Evolutionary conservation across 2,113 vertebrate genomes (phyloP).

Genomic region (Sminthopsis crassicaudata): DNA sequence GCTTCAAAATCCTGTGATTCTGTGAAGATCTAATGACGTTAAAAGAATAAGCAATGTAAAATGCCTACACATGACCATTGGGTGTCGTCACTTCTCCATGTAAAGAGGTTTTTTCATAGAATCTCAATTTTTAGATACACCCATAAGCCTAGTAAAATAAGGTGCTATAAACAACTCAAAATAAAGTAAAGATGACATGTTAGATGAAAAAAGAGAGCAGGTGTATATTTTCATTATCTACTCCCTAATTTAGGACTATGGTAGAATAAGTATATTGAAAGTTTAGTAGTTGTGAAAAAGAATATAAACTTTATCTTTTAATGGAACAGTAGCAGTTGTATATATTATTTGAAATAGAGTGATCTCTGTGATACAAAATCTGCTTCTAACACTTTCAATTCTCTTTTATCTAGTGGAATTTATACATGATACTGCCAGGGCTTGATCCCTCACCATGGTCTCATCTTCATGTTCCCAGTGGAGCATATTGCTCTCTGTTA

Average conservation of each 20-base stretch:
- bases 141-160: neutral
- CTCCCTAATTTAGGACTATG: neutral
- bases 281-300: constrained; percentile 37
- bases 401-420: neutral
- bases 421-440: neutral
- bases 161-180: neutral
- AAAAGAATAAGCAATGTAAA: constrained; percentile 11
- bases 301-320: constrained; percentile 8
- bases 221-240: constrained; percentile 35
- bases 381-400: neutral
- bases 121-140: neutral
- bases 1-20: neutral
- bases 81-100: constrained; percentile 80
- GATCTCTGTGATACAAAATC: neutral
- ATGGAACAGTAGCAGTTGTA: neutral
- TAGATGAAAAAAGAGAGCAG: constrained; percentile 32
- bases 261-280: constrained; percentile 10
- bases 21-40: neutral
- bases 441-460: neutral
- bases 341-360: neutral
- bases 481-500: neutral
- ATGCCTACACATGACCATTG: constrained; percentile 70
- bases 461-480: neutral
- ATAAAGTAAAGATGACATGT: neutral
- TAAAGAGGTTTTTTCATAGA: neutral